Evolutionary conservation across 2,113 vertebrate species (phyloP).

Genomic region (Zosterops japonicus): DNA sequence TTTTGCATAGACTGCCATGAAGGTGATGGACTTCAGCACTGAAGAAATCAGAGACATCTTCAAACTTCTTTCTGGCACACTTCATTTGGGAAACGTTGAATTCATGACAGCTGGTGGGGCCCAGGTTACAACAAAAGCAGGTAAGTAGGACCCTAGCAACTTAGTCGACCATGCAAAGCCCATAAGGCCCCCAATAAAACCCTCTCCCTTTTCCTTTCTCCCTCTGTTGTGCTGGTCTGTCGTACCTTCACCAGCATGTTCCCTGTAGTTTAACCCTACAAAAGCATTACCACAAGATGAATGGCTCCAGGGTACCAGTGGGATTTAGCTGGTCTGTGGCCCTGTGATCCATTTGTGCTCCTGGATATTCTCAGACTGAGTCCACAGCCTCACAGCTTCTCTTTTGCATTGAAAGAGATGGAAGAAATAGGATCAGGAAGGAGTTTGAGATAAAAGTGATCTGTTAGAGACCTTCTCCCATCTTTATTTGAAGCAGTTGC

Average conservation of each 20-base stretch:
- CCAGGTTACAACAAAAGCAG: constrained; percentile 87
- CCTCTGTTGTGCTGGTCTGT: background rate
- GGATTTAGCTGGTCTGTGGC: background rate
- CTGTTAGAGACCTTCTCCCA: background rate
- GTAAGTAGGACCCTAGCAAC: constrained; percentile 46
- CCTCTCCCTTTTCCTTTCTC: background rate
- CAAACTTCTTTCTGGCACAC: constrained; percentile 87
- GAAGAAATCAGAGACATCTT: constrained; percentile 90
- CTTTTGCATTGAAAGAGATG: background rate
- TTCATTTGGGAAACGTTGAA: constrained; percentile 89
- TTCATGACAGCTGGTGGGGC: constrained; percentile 93
- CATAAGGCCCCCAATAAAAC: background rate
- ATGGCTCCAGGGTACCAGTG: background rate
- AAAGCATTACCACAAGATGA: background rate
- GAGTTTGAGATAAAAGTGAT: background rate
- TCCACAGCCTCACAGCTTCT: background rate
- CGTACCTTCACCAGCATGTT: background rate
- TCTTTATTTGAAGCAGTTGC: background rate
- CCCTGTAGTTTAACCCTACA: background rate
- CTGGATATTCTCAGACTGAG: background rate
- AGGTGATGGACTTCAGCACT: constrained; percentile 86
- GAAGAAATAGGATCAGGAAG: background rate
- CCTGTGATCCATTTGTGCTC: background rate
- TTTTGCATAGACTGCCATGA: constrained; percentile 81
- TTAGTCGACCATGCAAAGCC: background rate